Evolutionary conservation across 1,140 invertebrate genomes (phyloP).

Genomic region (Cyclina sinensis): DNA sequence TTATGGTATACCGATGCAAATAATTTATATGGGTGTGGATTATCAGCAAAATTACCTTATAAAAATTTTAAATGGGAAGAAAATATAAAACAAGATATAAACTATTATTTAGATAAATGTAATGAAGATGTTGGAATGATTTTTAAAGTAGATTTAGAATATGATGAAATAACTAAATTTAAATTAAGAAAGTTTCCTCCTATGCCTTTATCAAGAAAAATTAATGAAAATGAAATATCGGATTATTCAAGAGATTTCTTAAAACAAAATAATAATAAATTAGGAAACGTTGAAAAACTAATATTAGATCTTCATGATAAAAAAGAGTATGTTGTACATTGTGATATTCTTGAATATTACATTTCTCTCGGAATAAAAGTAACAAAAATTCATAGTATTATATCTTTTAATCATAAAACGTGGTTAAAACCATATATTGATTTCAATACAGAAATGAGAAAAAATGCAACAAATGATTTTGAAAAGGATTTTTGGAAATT

Average conservation of each 20-base stretch:
- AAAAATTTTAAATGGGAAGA: slow-evolving; percentile 72
- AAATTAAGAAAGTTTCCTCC: slow-evolving; percentile 88
- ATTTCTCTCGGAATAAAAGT: slow-evolving; percentile 51
- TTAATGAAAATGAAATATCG: too few relatives aligned
- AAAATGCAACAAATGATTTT: slow-evolving; percentile 73
- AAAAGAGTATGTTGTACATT: slow-evolving; percentile 59
- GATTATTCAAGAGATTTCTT: too few relatives aligned
- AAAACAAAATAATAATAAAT: background rate
- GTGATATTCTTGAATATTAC: slow-evolving; percentile 65
- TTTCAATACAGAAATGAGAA: slow-evolving; percentile 75
- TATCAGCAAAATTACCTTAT: slow-evolving; percentile 69
- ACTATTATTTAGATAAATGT: slow-evolving; percentile 51
- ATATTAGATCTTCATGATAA: slow-evolving; percentile 64
- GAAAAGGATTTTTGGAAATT: slow-evolving; percentile 25
- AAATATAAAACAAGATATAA: slow-evolving; percentile 52
- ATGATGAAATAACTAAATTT: slow-evolving; percentile 86
- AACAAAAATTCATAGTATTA: slow-evolving; percentile 54
- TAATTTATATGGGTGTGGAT: slow-evolving; percentile 36
- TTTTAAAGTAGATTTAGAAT: slow-evolving; percentile 86
- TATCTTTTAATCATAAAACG: slow-evolving; percentile 47
- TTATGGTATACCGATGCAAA: too few relatives aligned
- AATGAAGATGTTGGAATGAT: slow-evolving; percentile 87
- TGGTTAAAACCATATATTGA: slow-evolving; percentile 35
- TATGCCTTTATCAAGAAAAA: slow-evolving; percentile 80
- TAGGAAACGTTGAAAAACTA: slow-evolving; percentile 55